A percentile compares a stretch with the other conserved stretches of the same genome.
These are phyloP conservation scores for Taurulus bubalis DNA, from an alignment of 2,113 vertebrate genomes.

Conservation along the genomic window DNA sequence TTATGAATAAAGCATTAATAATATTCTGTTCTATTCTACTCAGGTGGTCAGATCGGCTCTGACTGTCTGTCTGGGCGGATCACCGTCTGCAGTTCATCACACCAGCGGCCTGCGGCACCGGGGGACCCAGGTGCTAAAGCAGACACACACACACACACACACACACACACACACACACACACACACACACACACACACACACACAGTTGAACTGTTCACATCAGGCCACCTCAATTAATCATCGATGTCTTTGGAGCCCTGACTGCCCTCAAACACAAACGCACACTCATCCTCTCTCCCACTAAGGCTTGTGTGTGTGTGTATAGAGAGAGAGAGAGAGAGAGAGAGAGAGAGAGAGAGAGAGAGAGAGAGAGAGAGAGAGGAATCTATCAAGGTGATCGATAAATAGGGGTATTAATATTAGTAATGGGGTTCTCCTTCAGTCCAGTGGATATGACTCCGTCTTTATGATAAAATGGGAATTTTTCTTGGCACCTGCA, in stretches of 20 bases:
- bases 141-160: constrained; percentile 43
- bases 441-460: constrained; percentile 70
- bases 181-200: constrained; percentile 30
- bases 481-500: constrained; percentile 67
- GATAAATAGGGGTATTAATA: constrained; percentile 73
- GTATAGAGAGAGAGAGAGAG: not conserved
- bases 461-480: constrained; percentile 63
- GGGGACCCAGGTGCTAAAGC: constrained; percentile 66
- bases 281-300: constrained; percentile 37
- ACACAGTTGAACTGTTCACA: constrained; percentile 53
- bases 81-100: constrained; percentile 68
- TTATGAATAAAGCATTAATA: not conserved
- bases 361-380: not conserved
- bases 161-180: constrained; percentile 26
- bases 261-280: constrained; percentile 52
- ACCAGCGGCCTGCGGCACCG: constrained; percentile 57
- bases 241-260: constrained; percentile 62
- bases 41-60: constrained; percentile 47
- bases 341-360: not conserved
- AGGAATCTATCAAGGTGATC: constrained; percentile 73
- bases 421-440: constrained; percentile 68
- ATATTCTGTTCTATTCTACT: constrained; percentile 5
- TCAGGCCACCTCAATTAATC: constrained; percentile 68
- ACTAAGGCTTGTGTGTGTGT: constrained; percentile 16
- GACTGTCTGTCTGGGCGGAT: constrained; percentile 66